Conservation (phyloP, 2,113 vertebrate species). For the Ceyx melanurus region DNA sequence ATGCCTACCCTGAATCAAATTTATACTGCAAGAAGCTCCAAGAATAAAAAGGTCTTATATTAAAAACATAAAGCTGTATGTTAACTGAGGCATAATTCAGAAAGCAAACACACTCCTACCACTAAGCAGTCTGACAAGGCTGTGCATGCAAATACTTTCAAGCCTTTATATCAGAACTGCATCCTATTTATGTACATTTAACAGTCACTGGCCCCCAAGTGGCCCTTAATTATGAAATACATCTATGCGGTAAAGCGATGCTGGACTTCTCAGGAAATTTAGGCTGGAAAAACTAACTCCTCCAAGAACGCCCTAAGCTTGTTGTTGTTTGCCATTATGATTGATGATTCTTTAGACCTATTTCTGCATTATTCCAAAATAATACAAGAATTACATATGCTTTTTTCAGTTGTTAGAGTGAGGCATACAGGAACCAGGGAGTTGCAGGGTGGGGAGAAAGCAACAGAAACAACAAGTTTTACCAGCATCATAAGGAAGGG, state of each 20-base stretch:
- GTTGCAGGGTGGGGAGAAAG: neutral
- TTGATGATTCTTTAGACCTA: slow-evolving; percentile 29
- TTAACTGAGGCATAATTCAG: neutral
- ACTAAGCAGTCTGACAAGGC: neutral
- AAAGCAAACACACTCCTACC: neutral
- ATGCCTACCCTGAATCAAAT: neutral
- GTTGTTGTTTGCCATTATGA: slow-evolving; percentile 25
- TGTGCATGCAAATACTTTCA: neutral
- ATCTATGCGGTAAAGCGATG: slow-evolving; percentile 5
- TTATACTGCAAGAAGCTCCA: neutral
- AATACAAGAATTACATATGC: neutral
- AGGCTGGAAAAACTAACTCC: slow-evolving; percentile 30
- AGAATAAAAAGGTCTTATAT: neutral
- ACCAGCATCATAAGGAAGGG: neutral
- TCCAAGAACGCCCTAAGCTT: neutral
- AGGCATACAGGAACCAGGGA: neutral
- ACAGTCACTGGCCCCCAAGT: neutral
- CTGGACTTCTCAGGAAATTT: slow-evolving; percentile 48
- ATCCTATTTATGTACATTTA: neutral
- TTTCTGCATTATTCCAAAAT: slow-evolving; percentile 25
- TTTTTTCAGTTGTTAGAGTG: neutral
- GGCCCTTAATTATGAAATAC: slow-evolving; percentile 33
- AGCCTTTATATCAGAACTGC: neutral
- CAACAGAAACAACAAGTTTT: neutral
- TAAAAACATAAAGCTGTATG: neutral